A percentile compares a stretch with the other conserved stretches of the same genome.
Evolutionary conservation across 2,888 invertebrate species (phyloP).

Genomic region (Eupithecia centaureata): DNA sequence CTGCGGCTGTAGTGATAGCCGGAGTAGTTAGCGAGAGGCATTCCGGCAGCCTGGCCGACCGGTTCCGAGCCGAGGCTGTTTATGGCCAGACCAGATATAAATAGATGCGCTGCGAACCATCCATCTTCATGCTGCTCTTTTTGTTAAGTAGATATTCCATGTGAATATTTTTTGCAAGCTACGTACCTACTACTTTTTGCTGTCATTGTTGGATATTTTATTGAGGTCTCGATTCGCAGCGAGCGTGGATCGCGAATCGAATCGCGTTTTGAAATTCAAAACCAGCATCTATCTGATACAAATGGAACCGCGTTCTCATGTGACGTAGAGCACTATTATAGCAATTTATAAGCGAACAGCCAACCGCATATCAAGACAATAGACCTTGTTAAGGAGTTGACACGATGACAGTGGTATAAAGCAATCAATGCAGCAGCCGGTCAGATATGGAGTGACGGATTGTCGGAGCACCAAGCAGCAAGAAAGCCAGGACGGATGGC

Average conservation of each 20-base stretch:
- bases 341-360: slow-evolving; percentile 57
- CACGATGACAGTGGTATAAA: slow-evolving; percentile 61
- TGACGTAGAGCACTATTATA: slow-evolving; percentile 54
- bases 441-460: slow-evolving; percentile 63
- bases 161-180: slow-evolving; percentile 41
- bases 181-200: slow-evolving; percentile 29
- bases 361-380: slow-evolving; percentile 60
- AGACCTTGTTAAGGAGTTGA: slow-evolving; percentile 61
- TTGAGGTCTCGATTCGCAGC: slow-evolving; percentile 21
- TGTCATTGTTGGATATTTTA: slow-evolving; percentile 32
- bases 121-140: slow-evolving; percentile 74
- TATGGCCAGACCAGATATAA: slow-evolving; percentile 81
- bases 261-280: slow-evolving; percentile 28
- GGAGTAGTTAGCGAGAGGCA: slow-evolving; percentile 73
- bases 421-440: slow-evolving; percentile 62
- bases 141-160: slow-evolving; percentile 47
- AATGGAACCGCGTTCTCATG: slow-evolving; percentile 54
- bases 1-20: slow-evolving; percentile 59
- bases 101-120: slow-evolving; percentile 77
- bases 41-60: slow-evolving; percentile 75
- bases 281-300: slow-evolving; percentile 42
- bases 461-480: slow-evolving; percentile 48
- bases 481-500: slow-evolving; percentile 55
- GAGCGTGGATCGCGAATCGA: slow-evolving; percentile 18
- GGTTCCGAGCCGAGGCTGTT: slow-evolving; percentile 74